Percentiles rank a stretch among this genome's conserved stretches.
These are phyloP conservation scores for Tokudaia muenninki DNA, from an alignment of 2,797 vertebrate species.

Conservation along the genomic window DNA sequence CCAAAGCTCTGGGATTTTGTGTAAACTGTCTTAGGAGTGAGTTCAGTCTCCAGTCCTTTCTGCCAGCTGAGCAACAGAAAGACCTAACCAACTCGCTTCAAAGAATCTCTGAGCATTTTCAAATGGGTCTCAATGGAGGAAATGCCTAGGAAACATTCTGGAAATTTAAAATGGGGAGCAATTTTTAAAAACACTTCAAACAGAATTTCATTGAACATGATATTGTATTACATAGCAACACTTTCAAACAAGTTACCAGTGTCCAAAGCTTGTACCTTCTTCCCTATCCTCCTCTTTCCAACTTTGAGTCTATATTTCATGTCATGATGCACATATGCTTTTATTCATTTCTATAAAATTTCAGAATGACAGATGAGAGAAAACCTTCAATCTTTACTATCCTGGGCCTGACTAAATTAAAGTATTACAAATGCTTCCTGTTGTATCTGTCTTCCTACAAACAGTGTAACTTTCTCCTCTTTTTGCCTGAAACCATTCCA, in stretches of 20 bases:
- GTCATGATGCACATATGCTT: background rate
- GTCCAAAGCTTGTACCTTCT: no score
- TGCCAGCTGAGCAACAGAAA: background rate
- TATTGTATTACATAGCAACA: background rate
- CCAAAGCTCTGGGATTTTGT: background rate
- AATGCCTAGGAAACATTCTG: background rate
- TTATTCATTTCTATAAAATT: background rate
- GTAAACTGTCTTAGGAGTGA: background rate
- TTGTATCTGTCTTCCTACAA: background rate
- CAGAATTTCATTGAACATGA: background rate
- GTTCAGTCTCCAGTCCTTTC: background rate
- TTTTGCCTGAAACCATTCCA: background rate
- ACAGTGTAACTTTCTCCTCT: background rate
- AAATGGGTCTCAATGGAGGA: background rate
- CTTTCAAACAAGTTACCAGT: background rate
- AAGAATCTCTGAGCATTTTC: background rate
- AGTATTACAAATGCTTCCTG: background rate
- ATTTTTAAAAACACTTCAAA: background rate
- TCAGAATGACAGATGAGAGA: background rate
- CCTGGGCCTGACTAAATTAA: background rate
- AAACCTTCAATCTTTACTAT: background rate
- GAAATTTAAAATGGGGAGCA: background rate
- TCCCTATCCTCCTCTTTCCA: background rate
- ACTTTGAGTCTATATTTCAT: background rate
- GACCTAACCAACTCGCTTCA: background rate